phyloP scores from a whole-genome alignment of 2,888 invertebrate species.

The Amiota minor region DNA sequence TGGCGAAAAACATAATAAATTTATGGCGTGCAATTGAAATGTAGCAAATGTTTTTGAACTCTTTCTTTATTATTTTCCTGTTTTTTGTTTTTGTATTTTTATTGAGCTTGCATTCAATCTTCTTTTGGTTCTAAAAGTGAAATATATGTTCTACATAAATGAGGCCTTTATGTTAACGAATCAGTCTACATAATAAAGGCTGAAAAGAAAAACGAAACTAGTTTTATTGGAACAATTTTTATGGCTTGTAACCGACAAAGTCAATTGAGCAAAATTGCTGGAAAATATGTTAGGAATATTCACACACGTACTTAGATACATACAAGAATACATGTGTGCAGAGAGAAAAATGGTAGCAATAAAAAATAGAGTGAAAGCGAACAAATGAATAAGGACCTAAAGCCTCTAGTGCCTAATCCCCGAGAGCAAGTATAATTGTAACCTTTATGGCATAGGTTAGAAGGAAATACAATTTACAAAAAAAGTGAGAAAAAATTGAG shows the following conservation, averaged over 20 bases:
- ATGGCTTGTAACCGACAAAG: conserved; percentile 7
- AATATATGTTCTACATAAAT: background rate
- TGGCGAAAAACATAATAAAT: conserved; percentile 27
- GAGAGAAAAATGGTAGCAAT: too few species aligned
- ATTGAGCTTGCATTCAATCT: background rate
- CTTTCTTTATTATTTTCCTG: conserved; percentile 36
- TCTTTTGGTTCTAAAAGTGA: background rate
- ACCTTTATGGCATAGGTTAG: conserved; percentile 13
- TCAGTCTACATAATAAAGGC: conserved; percentile 7
- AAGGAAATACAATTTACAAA: background rate
- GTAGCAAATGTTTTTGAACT: conserved; percentile 46
- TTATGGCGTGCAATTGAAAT: conserved; percentile 62
- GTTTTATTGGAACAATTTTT: background rate
- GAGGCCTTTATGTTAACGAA: conserved; percentile 1
- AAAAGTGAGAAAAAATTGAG: background rate
- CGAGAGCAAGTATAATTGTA: background rate
- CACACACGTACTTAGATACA: conserved; percentile 1
- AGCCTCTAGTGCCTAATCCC: conserved; percentile 15
- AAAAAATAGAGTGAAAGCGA: too few species aligned
- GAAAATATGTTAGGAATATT: conserved; percentile 18
- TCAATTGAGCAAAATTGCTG: conserved; percentile 17
- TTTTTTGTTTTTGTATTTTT: background rate
- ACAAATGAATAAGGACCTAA: background rate
- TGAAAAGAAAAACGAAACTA: background rate
- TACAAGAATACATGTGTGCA: too few species aligned